Percentiles rank a stretch among this genome's conserved stretches.
These are phyloP conservation scores for Metacarcinus magister DNA, from an alignment of 2,888 invertebrate species.

Conservation along the genomic window DNA sequence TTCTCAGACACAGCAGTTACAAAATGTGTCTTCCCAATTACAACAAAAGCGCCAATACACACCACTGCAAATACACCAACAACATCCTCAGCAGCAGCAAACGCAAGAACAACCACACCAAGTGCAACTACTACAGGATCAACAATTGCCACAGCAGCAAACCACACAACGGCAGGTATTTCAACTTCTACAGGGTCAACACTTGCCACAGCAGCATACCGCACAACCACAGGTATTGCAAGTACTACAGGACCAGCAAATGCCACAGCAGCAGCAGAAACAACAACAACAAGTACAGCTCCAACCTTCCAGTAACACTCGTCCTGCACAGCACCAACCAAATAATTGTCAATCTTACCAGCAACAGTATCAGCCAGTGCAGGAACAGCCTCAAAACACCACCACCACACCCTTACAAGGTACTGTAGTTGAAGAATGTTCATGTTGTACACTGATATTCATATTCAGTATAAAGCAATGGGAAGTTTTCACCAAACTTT, in stretches of 20 bases:
- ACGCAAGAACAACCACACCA: not conserved
- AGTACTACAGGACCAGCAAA: not conserved
- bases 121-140: not conserved
- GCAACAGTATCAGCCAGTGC: not conserved
- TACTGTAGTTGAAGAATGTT: not conserved
- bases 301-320: not conserved
- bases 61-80: not conserved
- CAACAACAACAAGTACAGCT: not conserved
- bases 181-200: not conserved
- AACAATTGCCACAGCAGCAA: not conserved
- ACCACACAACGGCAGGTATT: not conserved
- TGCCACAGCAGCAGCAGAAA: not conserved
- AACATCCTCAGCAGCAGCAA: not conserved
- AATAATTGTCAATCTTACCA: not conserved
- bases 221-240: not conserved
- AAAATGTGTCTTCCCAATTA: not conserved
- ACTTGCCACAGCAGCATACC: not conserved
- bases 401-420: not conserved
- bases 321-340: not conserved
- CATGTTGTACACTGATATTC: not conserved
- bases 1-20: not conserved
- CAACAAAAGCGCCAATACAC: not conserved
- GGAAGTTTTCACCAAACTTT: not conserved
- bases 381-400: not conserved
- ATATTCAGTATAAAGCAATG: not conserved